Conservation (phyloP, 2,888 invertebrate genomes). For the Leucophenga maculata region DNA sequence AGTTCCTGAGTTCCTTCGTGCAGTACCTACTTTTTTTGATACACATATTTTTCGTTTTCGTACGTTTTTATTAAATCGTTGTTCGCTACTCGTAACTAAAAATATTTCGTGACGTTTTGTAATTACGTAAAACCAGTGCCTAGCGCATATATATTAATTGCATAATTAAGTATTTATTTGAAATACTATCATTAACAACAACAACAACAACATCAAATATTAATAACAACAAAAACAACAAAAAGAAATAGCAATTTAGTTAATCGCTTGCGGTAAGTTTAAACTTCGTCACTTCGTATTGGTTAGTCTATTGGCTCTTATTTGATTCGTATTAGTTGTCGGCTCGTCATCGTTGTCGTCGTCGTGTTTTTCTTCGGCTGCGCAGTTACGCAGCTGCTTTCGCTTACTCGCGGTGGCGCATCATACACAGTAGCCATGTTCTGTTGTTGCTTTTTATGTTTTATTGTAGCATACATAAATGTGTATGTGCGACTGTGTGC, state of each 20-base stretch:
- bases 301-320: too few relatives aligned
- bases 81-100: neutral
- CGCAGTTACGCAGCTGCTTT: constrained; percentile 47
- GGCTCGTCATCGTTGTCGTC: neutral
- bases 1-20: constrained; percentile 65
- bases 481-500: constrained; percentile 16
- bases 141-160: too few relatives aligned
- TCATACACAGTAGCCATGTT: constrained; percentile 41
- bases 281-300: too few relatives aligned
- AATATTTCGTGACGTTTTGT: neutral
- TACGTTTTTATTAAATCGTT: constrained; percentile 17
- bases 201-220: too few relatives aligned
- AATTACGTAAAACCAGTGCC: too few relatives aligned
- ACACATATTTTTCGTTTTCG: neutral
- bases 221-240: too few relatives aligned
- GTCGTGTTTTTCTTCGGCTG: constrained; percentile 42
- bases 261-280: too few relatives aligned
- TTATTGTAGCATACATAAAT: neutral
- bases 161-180: too few relatives aligned
- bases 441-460: constrained; percentile 21
- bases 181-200: too few relatives aligned
- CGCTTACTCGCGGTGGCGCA: neutral
- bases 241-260: too few relatives aligned
- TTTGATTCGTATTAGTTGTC: neutral
- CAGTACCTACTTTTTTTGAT: constrained; percentile 52